These are phyloP conservation scores for Chaetura pelagica DNA, from an alignment of 2,113 vertebrate genomes.

Conservation along the genomic window DNA sequence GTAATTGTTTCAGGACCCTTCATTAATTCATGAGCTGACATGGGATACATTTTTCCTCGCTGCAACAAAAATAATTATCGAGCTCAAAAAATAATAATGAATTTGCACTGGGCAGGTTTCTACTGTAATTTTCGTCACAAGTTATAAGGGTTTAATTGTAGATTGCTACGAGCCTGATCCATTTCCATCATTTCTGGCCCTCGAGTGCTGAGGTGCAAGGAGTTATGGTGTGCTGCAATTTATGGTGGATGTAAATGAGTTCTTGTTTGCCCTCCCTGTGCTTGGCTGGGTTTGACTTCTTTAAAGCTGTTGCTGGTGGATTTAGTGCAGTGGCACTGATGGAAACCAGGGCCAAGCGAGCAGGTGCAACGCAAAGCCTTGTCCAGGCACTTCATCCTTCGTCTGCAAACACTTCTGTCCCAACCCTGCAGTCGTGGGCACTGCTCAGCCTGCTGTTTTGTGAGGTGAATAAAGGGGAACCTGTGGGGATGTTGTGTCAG, in stretches of 20 bases:
- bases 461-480: background rate
- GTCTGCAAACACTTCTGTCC: background rate
- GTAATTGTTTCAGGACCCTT: slow-evolving; percentile 71
- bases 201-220: background rate
- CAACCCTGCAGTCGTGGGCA: fast-evolving
- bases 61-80: slow-evolving; percentile 46
- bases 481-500: background rate
- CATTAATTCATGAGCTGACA: slow-evolving; percentile 63
- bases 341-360: background rate
- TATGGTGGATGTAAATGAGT: slow-evolving; percentile 27
- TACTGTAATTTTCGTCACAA: background rate
- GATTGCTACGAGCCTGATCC: background rate
- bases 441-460: background rate
- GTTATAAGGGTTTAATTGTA: slow-evolving; percentile 50
- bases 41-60: slow-evolving; percentile 10
- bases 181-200: background rate
- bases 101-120: background rate
- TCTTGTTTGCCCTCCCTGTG: slow-evolving; percentile 22
- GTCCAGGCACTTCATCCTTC: background rate
- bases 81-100: background rate
- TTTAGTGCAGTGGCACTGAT: slow-evolving; percentile 52
- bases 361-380: slow-evolving; percentile 20
- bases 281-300: slow-evolving; percentile 3
- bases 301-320: background rate
- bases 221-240: slow-evolving; percentile 24